Conservation (phyloP, 1,140 invertebrate genomes). For the Melanaphis sacchari region DNA sequence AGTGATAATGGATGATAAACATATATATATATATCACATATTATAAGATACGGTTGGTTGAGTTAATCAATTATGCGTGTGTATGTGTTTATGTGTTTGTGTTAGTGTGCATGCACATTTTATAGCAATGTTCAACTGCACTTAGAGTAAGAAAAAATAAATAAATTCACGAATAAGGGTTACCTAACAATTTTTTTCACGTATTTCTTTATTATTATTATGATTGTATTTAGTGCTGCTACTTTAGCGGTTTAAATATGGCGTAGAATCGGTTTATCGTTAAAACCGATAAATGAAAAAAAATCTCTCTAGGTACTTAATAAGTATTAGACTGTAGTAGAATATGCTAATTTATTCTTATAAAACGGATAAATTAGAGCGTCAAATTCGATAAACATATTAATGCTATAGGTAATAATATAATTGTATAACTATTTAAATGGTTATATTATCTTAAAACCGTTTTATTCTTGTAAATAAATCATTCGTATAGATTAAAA, state of each 20-base stretch:
- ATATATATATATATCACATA: not conserved
- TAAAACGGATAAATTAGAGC: not conserved
- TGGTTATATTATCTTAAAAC: not conserved
- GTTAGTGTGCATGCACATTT: not conserved
- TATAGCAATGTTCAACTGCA: not conserved
- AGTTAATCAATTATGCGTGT: not conserved
- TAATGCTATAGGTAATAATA: not conserved
- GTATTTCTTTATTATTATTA: not conserved
- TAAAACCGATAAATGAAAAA: not conserved
- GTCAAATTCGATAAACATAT: not conserved
- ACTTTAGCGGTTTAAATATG: too few relatives aligned
- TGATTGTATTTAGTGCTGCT: not conserved
- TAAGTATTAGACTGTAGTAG: too few relatives aligned
- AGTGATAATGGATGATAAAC: not conserved
- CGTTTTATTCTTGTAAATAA: not conserved
- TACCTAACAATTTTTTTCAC: not conserved
- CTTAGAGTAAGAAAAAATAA: not conserved
- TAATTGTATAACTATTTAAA: not conserved
- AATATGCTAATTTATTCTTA: not conserved
- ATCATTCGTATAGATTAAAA: not conserved
- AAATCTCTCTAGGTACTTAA: too few relatives aligned
- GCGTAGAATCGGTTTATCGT: not conserved
- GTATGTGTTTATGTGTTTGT: not conserved
- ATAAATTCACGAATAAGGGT: not conserved
- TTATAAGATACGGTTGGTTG: not conserved